Conservation (phyloP, 2,888 invertebrate species). For the Epinotia ramella region DNA sequence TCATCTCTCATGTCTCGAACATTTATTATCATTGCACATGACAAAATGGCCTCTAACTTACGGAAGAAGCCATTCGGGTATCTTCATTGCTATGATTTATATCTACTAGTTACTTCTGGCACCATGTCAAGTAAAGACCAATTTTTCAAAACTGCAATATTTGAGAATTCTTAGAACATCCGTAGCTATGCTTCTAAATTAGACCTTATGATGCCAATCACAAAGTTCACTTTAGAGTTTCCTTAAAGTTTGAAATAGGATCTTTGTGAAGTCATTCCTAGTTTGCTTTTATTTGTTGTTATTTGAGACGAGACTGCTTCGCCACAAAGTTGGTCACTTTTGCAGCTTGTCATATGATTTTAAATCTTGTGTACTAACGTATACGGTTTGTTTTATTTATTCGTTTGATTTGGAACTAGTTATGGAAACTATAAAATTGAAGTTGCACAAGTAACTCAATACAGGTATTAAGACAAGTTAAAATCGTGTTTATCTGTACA, state of each 20-base stretch:
- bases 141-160: constrained; percentile 33
- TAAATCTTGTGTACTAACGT: neutral
- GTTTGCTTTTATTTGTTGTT: constrained; percentile 19
- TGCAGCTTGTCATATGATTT: neutral
- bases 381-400: neutral
- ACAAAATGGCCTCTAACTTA: constrained; percentile 1
- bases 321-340: neutral
- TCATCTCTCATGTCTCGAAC: neutral
- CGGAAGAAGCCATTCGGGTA: constrained; percentile 8
- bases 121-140: constrained; percentile 24
- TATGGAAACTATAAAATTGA: neutral
- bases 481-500: constrained; percentile 6
- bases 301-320: neutral
- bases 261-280: constrained; percentile 2
- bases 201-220: neutral
- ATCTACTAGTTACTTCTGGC: constrained; percentile 13
- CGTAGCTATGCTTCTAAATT: neutral
- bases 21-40: neutral
- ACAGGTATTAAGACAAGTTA: neutral
- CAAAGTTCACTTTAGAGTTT: neutral
- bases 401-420: neutral
- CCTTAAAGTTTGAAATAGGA: neutral
- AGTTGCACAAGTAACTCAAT: constrained; percentile 9
- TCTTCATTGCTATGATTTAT: constrained; percentile 33
- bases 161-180: neutral